Evolutionary conservation across 2,797 vertebrate species (phyloP).

Genomic region (Crenichthys baileyi): DNA sequence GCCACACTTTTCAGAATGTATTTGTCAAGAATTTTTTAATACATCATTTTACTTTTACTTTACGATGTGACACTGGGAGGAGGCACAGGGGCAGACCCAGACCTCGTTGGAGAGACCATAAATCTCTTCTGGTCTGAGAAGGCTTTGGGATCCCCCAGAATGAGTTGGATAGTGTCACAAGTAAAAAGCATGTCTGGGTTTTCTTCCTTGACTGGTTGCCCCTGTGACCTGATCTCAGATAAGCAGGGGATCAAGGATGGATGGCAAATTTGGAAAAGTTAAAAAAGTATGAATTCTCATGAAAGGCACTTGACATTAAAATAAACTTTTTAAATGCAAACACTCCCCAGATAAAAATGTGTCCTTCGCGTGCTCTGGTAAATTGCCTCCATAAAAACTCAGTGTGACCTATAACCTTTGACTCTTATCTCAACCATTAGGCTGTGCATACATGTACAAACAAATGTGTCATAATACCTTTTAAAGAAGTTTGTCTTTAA

Average conservation of each 20-base stretch:
- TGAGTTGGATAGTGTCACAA: too few species aligned
- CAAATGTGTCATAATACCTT: neutral
- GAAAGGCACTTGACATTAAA: neutral
- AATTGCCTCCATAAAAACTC: conserved; percentile 25
- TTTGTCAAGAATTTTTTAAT: too few species aligned
- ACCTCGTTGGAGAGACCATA: too few species aligned
- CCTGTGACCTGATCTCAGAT: too few species aligned
- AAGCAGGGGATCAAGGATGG: neutral
- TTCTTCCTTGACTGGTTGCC: too few species aligned
- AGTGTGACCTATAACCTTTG: conserved; percentile 26
- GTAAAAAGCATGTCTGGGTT: too few species aligned
- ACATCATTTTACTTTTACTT: too few species aligned
- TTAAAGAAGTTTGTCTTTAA: conserved; percentile 14
- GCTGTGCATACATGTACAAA: neutral
- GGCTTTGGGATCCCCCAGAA: too few species aligned
- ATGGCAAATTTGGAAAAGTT: neutral
- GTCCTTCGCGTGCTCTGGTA: conserved; percentile 13
- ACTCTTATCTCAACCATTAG: neutral
- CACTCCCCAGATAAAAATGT: conserved; percentile 24
- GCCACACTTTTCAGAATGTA: too few species aligned
- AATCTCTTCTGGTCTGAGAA: too few species aligned
- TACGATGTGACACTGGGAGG: too few species aligned
- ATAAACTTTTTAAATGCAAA: conserved; percentile 37
- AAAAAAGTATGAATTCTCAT: neutral
- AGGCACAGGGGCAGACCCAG: too few species aligned